Evolutionary conservation across 2,888 invertebrate genomes (phyloP).

Genomic region (Lepidocyrtoides sp.): DNA sequence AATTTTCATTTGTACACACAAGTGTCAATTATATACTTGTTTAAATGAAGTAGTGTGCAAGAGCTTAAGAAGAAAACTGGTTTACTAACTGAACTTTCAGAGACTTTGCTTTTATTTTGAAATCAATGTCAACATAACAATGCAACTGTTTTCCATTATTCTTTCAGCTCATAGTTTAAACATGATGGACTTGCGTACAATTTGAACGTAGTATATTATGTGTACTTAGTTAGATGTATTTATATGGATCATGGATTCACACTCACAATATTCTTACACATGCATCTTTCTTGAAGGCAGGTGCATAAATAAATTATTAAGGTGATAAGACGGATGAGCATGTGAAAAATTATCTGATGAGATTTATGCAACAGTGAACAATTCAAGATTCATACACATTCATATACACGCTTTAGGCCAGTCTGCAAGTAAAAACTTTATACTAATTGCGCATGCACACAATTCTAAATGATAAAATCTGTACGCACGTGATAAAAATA

Average conservation of each 20-base stretch:
- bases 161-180: conserved; percentile 8
- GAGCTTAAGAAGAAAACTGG: conserved; percentile 56
- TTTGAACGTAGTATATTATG: neutral
- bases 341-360: conserved; percentile 46
- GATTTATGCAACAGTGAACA: conserved; percentile 52
- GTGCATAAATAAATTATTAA: neutral
- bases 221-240: neutral
- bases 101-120: conserved; percentile 55
- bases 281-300: neutral
- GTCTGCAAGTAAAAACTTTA: neutral
- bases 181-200: neutral
- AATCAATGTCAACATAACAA: conserved; percentile 64
- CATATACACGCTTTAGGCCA: neutral
- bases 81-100: conserved; percentile 66
- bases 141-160: conserved; percentile 39
- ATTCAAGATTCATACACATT: neutral
- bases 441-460: neutral
- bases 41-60: neutral
- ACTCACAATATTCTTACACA: neutral
- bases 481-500: neutral
- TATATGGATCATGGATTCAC: neutral
- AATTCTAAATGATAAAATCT: neutral
- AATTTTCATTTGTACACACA: conserved; percentile 40
- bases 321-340: conserved; percentile 21
- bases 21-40: conserved; percentile 69